These are phyloP conservation scores for Ormyrus rosae DNA, from an alignment of 2,888 invertebrate genomes.

Conservation along the genomic window DNA sequence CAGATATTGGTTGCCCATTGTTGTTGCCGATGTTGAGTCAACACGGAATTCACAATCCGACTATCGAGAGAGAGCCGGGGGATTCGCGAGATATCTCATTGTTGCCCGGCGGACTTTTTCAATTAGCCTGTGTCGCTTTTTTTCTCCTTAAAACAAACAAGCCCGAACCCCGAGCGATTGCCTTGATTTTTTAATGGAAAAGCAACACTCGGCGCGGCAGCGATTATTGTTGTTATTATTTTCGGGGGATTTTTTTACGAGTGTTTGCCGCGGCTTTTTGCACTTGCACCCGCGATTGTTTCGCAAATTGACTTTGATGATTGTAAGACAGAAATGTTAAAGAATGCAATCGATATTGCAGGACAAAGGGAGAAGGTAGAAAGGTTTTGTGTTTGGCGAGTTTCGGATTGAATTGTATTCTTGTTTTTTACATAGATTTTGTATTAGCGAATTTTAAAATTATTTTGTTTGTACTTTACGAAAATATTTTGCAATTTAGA, in stretches of 20 bases:
- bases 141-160: conserved; percentile 46
- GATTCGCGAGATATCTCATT: conserved; percentile 46
- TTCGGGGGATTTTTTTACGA: neutral
- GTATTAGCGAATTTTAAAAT: too few relatives aligned
- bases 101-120: conserved; percentile 52
- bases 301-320: too few relatives aligned
- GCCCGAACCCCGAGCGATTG: neutral
- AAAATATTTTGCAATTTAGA: too few relatives aligned
- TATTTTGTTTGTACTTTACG: too few relatives aligned
- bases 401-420: too few relatives aligned
- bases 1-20: conserved; percentile 53
- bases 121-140: conserved; percentile 35
- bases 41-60: conserved; percentile 48
- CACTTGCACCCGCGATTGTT: too few relatives aligned
- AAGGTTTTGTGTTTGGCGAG: too few relatives aligned
- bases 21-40: conserved; percentile 52
- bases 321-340: too few relatives aligned
- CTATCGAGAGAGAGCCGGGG: conserved; percentile 24
- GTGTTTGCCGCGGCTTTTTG: neutral
- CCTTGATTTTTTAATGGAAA: conserved; percentile 45
- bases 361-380: too few relatives aligned
- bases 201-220: conserved; percentile 11
- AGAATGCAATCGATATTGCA: too few relatives aligned
- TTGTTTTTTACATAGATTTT: too few relatives aligned
- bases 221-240: conserved; percentile 10